Conservation (phyloP, 2,113 vertebrate genomes). For the Sander lucioperca region DNA sequence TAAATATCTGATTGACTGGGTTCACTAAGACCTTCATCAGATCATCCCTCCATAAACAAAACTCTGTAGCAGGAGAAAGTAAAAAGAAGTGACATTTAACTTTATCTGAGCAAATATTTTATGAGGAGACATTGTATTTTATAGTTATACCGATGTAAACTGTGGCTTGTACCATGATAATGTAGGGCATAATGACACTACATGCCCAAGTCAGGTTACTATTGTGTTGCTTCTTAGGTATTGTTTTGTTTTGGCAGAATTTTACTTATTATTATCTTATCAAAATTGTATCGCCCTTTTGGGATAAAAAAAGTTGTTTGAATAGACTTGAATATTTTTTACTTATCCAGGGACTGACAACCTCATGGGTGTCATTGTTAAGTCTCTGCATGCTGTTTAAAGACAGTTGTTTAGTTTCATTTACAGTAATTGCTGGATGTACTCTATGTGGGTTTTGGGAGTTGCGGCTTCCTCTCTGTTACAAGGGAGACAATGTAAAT, state of each 20-base stretch:
- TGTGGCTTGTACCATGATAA: not conserved
- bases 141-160: not conserved
- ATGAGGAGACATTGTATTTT: not conserved
- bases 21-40: not conserved
- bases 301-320: too few species aligned
- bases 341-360: not conserved
- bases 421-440: slow-evolving; percentile 5
- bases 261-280: too few species aligned
- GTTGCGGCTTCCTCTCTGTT: not conserved
- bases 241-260: not conserved
- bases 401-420: not conserved
- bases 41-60: not conserved
- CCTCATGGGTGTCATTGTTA: not conserved
- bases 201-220: not conserved
- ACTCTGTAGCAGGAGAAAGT: not conserved
- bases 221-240: not conserved
- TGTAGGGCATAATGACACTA: not conserved
- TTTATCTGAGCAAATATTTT: not conserved
- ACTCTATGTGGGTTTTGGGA: not conserved
- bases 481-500: not conserved
- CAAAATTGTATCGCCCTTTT: too few species aligned
- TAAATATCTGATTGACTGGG: not conserved
- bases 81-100: not conserved
- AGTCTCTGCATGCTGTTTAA: not conserved
- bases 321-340: not conserved